phyloP scores from a whole-genome alignment of 64 coral and sea anemone genomes.

The Acropora yongei region DNA sequence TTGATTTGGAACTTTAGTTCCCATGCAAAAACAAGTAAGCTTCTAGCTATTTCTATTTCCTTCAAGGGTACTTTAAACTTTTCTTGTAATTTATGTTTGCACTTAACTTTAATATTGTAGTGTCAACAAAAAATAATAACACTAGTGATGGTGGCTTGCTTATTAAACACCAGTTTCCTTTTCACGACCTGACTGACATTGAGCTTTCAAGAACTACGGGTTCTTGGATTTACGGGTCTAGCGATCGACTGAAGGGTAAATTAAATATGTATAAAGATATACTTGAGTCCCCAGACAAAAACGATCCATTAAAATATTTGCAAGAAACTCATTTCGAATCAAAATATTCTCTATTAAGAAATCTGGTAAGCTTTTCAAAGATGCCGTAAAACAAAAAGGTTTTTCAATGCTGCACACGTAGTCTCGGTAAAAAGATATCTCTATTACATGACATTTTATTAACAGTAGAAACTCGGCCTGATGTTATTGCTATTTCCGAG shows the following conservation, averaged over 20 bases:
- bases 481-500: not conserved
- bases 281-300: conserved; percentile 44
- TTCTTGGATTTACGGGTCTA: conserved; percentile 2
- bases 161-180: not conserved
- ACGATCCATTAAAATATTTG: conserved; percentile 2
- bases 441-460: conserved; percentile 41
- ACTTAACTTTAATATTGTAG: not conserved
- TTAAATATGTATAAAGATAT: conserved; percentile 51
- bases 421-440: conserved; percentile 27
- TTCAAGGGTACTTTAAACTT: not conserved
- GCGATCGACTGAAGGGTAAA: not conserved
- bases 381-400: conserved; percentile 6
- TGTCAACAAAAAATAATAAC: not conserved
- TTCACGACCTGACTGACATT: not conserved
- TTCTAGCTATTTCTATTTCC: not conserved
- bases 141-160: not conserved
- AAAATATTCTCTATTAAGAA: conserved; percentile 46
- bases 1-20: not conserved
- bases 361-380: conserved; percentile 27
- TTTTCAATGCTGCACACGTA: conserved; percentile 46
- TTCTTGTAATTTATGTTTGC: not conserved
- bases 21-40: not conserved
- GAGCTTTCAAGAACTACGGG: not conserved
- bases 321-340: conserved; percentile 49
- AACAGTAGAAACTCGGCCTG: not conserved